Percentiles rank a stretch among this genome's conserved stretches.
Evolutionary conservation across 2,113 vertebrate species (phyloP).

Genomic region (Numida meleagris): DNA sequence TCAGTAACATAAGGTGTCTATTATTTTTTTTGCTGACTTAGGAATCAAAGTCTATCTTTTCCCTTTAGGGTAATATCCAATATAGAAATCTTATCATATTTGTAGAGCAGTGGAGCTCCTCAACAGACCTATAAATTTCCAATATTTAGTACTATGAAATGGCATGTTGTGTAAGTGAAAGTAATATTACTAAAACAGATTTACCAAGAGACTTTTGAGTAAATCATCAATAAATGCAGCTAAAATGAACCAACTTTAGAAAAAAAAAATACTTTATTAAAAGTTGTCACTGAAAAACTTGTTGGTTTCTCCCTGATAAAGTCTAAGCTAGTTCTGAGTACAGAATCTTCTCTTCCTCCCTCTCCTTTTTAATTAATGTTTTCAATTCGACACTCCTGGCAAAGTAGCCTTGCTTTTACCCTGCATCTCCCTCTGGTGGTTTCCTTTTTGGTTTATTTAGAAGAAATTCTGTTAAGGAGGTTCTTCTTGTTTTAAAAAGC

Average conservation of each 20-base stretch:
- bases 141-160: background rate
- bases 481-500: background rate
- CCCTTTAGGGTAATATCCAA: background rate
- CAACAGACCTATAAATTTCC: background rate
- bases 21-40: background rate
- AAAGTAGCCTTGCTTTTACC: constrained; percentile 47
- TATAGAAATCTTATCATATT: background rate
- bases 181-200: background rate
- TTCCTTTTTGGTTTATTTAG: constrained; percentile 12
- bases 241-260: background rate
- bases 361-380: background rate
- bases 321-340: background rate
- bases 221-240: background rate
- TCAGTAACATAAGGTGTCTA: background rate
- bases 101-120: background rate
- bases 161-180: background rate
- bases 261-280: background rate
- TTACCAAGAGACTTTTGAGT: background rate
- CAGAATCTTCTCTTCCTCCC: background rate
- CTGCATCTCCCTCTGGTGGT: constrained; percentile 61
- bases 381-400: background rate
- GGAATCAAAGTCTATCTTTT: background rate
- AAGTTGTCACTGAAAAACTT: background rate
- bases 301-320: background rate
- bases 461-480: background rate